These are phyloP conservation scores for Drosophila nigromelanica DNA, from an alignment of 1,140 invertebrate species.

Conservation along the genomic window DNA sequence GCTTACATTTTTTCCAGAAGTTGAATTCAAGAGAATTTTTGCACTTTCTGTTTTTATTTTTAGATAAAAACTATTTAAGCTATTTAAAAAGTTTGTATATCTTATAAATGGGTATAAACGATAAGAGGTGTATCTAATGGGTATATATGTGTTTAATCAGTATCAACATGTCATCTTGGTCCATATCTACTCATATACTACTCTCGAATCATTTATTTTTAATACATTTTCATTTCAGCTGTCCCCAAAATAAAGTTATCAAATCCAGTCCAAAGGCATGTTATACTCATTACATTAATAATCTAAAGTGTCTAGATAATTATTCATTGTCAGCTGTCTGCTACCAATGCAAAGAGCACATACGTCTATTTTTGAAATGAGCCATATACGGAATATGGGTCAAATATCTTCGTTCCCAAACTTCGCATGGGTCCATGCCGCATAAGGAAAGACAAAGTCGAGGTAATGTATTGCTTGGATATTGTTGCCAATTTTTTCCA, in stretches of 20 bases:
- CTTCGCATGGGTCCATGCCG: too few species aligned
- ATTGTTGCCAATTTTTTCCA: conserved; percentile 17
- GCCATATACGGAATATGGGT: conserved; percentile 26
- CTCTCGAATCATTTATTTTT: background rate
- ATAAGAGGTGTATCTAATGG: too few species aligned
- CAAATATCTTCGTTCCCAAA: conserved; percentile 25
- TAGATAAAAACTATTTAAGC: too few species aligned
- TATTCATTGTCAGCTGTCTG: conserved; percentile 5
- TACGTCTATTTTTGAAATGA: conserved; percentile 21
- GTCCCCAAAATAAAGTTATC: background rate
- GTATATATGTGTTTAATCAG: too few species aligned
- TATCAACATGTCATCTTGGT: too few species aligned
- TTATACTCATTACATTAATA: background rate
- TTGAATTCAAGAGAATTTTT: too few species aligned
- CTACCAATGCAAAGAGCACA: conserved; percentile 8
- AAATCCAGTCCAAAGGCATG: background rate
- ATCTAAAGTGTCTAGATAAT: background rate
- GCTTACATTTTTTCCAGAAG: too few species aligned
- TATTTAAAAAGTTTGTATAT: too few species aligned
- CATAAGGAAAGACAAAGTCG: conserved; percentile 10
- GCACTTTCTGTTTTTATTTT: too few species aligned
- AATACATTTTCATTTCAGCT: background rate
- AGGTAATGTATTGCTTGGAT: background rate
- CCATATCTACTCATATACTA: too few species aligned
- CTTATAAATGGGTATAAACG: too few species aligned